Evolutionary conservation across 2,888 invertebrate species (phyloP).

Genomic region (Adineta ricciae): DNA sequence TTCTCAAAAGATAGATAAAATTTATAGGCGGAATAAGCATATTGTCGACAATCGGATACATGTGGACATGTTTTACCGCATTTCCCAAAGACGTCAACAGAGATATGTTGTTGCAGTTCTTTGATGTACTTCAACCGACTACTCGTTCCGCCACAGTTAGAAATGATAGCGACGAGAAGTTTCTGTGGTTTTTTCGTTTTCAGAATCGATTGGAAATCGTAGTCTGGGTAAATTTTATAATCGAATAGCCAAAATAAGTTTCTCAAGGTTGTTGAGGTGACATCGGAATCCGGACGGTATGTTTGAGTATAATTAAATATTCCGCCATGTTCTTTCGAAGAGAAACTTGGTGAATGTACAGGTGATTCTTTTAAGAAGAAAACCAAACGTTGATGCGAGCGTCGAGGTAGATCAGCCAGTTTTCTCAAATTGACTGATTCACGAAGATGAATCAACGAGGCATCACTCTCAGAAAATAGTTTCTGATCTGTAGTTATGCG

Average conservation of each 20-base stretch:
- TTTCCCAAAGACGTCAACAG: conserved; percentile 35
- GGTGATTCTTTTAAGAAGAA: conserved; percentile 28
- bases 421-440: neutral
- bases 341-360: conserved; percentile 1
- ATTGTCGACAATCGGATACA: conserved; percentile 24
- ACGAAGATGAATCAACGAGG: conserved; percentile 36
- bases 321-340: neutral
- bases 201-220: conserved; percentile 35
- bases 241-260: conserved; percentile 17
- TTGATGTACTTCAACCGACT: conserved; percentile 35
- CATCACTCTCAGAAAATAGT: conserved; percentile 32
- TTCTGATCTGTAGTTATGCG: conserved; percentile 29
- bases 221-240: neutral
- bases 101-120: conserved; percentile 34
- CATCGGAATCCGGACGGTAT: conserved; percentile 37
- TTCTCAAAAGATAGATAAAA: conserved; percentile 40
- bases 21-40: conserved; percentile 35
- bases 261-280: conserved; percentile 29
- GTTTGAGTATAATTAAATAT: conserved; percentile 39
- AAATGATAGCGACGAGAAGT: conserved; percentile 36
- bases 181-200: conserved; percentile 30
- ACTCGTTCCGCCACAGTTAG: conserved; percentile 36
- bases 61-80: conserved; percentile 33
- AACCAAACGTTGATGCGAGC: conserved; percentile 25
- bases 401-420: neutral